These are phyloP conservation scores for Cremastinae sp. DNA, from an alignment of 2,888 invertebrate genomes.

Conservation along the genomic window DNA sequence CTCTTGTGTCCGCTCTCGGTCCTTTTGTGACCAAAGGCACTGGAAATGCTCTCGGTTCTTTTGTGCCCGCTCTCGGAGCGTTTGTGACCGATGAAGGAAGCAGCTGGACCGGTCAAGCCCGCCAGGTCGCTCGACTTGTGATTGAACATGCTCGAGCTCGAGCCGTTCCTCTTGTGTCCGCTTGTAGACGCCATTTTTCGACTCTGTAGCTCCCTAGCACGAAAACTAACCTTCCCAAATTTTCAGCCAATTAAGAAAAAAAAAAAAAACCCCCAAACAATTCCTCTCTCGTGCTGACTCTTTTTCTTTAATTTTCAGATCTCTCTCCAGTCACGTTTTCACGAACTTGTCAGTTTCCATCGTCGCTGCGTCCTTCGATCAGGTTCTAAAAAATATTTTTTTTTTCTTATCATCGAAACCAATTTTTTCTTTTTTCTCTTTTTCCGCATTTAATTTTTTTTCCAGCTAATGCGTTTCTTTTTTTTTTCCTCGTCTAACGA, in stretches of 20 bases:
- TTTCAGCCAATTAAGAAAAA: no score
- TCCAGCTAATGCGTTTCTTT: no score
- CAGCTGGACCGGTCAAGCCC: conserved; percentile 65
- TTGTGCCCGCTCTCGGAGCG: conserved; percentile 76
- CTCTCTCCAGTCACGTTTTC: neutral
- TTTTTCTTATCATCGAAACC: no score
- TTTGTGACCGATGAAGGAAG: conserved; percentile 75
- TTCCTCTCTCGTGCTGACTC: neutral
- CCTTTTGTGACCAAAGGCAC: conserved; percentile 78
- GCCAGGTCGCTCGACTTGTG: conserved; percentile 76
- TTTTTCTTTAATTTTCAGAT: neutral
- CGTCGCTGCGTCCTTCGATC: conserved; percentile 28
- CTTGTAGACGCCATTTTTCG: conserved; percentile 72
- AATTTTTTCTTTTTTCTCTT: no score
- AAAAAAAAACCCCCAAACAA: neutral
- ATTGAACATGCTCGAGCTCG: conserved; percentile 77
- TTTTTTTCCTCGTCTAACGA: no score
- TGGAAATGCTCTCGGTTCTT: conserved; percentile 78
- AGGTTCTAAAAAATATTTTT: conserved; percentile 46
- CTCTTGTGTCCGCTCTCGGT: conserved; percentile 76
- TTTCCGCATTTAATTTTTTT: no score
- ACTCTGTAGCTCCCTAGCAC: conserved; percentile 1
- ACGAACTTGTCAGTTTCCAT: conserved; percentile 41
- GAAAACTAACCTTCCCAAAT: no score
- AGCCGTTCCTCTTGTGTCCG: conserved; percentile 77